A percentile compares a stretch with the other conserved stretches of the same genome.
Conservation (phyloP, 2,888 invertebrate species). For the Pteria penguin region DNA sequence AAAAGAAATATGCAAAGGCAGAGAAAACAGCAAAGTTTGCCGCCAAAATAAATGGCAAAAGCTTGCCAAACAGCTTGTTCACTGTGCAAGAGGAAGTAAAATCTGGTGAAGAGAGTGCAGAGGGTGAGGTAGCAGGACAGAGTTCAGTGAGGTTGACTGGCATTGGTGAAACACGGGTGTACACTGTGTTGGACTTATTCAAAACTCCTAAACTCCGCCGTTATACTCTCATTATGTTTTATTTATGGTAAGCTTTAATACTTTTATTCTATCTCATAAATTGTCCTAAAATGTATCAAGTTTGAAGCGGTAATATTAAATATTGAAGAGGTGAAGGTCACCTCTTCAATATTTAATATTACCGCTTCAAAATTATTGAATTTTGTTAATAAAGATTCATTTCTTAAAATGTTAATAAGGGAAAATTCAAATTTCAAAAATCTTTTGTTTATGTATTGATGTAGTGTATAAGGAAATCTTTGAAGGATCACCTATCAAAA, state of each 20-base stretch:
- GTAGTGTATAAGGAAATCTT: too few relatives aligned
- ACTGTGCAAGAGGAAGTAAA: background rate
- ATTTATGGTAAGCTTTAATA: slow-evolving; percentile 72
- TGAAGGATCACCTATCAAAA: too few relatives aligned
- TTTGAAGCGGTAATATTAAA: too few relatives aligned
- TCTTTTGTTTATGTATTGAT: too few relatives aligned
- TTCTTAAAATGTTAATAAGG: too few relatives aligned
- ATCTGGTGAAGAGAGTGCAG: background rate
- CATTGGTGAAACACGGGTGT: slow-evolving; percentile 3
- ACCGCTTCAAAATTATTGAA: too few relatives aligned
- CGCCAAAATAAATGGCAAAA: slow-evolving; percentile 55
- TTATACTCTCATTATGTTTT: slow-evolving; percentile 70
- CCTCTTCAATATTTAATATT: too few relatives aligned
- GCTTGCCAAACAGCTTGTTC: slow-evolving; percentile 39
- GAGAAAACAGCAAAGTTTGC: slow-evolving; percentile 52
- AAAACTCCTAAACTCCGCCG: slow-evolving; percentile 59
- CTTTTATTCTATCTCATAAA: too few relatives aligned
- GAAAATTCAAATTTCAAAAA: too few relatives aligned
- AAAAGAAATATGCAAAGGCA: slow-evolving; percentile 52
- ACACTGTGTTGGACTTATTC: slow-evolving; percentile 61
- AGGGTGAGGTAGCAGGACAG: background rate
- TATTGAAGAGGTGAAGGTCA: too few relatives aligned
- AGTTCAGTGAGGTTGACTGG: slow-evolving; percentile 21
- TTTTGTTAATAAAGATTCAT: too few relatives aligned
- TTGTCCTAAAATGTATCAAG: too few relatives aligned